Base-by-base conservation (phyloP, 2,113 vertebrate genomes). In the Phyllopteryx taeniolatus region DNA sequence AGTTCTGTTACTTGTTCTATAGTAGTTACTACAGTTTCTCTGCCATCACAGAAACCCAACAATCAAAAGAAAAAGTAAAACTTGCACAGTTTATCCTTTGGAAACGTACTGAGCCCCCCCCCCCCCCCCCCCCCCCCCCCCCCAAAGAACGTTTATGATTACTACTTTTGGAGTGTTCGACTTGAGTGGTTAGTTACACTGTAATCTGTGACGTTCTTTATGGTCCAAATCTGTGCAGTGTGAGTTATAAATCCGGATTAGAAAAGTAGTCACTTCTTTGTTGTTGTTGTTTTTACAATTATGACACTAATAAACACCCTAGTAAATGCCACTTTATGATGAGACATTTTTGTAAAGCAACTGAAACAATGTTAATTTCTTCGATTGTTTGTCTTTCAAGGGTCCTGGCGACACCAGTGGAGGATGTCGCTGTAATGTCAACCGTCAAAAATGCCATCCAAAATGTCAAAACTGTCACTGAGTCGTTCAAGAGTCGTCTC, bases 381-480 rank as follows among this genome's bases (percentile, higher is more conserved):
- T 6, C 13, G 1, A n/a, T n/a, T 39, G 10, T 3, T 5, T 56
- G 20, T 39, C 11, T 68, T 69, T 81, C 17, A 68, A 95, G 94
- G 94, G 94, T 76, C 94, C 94, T 0, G 95, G 95, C 20, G 95
- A 96, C 88, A 94, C 91, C 15, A 94, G 92, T 0, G 95, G 91
- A 1, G 95, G 95, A 10, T 96, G 95, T 44, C 93, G 90, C 57
- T 96, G 95, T 86, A 95, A 94, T 2, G 69, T 95, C 67, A 93
- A 95, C 19, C 92, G 92, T 8, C 92, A 93, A 76, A 91, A 91
- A 77, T 96, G 95, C 70, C 94, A 96, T 68, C 94, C 94, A 5
- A 91, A 78, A 66, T 96, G 95, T 79, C 95, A 95, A 79, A 96
- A 96, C 79, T 96, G 95, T 81, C 95, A 95, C 90, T 96, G 82